These are phyloP conservation scores for Orestias chungarensis DNA, from an alignment of 2,797 vertebrate genomes.

Conservation along the genomic window DNA sequence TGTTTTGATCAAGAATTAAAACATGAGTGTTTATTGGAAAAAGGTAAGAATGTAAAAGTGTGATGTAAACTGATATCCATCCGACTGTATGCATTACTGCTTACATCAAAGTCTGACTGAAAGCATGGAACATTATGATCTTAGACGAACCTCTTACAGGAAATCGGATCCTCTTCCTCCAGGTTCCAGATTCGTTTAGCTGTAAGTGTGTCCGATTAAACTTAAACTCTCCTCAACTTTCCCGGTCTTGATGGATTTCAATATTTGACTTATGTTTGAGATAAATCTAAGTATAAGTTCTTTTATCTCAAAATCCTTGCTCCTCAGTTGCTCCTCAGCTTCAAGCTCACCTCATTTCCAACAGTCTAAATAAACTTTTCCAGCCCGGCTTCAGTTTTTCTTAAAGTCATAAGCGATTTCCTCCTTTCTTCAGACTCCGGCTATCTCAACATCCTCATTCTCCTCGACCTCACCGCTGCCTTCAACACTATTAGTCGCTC, in stretches of 20 bases:
- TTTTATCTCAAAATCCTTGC: no score
- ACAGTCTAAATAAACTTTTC: no score
- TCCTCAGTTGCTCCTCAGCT: no score
- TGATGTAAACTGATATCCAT: constrained; percentile 8
- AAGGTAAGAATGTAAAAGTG: neutral
- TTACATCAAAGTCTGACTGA: constrained; percentile 9
- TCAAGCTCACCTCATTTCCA: no score
- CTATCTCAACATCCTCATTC: no score
- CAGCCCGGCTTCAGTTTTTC: no score
- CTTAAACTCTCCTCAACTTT: neutral
- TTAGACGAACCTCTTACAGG: constrained; percentile 6
- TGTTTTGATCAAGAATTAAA: constrained; percentile 1
- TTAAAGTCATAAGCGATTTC: no score
- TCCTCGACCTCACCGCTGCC: no score
- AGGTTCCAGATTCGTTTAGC: constrained; percentile 9
- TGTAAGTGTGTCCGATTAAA: neutral
- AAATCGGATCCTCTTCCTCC: constrained; percentile 21
- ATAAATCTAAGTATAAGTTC: neutral
- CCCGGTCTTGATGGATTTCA: neutral
- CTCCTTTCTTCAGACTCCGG: no score
- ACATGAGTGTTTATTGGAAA: constrained; percentile 2
- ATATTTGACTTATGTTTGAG: neutral
- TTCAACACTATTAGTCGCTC: no score
- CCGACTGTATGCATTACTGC: constrained; percentile 11
- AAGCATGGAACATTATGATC: neutral